These are phyloP conservation scores for Perdita meconis DNA, from an alignment of 2,888 invertebrate genomes.

Conservation along the genomic window DNA sequence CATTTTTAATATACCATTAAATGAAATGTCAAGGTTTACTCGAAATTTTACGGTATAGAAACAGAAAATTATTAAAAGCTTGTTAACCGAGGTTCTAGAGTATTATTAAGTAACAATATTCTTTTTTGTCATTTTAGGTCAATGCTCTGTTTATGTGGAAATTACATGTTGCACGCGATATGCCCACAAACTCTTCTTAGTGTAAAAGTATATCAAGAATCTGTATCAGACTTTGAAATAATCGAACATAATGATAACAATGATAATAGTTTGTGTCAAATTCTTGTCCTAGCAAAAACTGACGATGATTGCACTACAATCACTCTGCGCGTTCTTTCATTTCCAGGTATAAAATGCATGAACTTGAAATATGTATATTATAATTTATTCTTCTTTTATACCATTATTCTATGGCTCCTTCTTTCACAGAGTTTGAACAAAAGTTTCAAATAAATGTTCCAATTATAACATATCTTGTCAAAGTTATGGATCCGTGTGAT, in stretches of 20 bases:
- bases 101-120: neutral
- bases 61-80: too few species aligned
- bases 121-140: constrained; percentile 62
- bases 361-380: constrained; percentile 20
- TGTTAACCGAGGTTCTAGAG: too few species aligned
- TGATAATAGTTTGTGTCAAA: constrained; percentile 63
- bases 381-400: neutral
- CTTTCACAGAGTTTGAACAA: constrained; percentile 73
- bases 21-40: too few species aligned
- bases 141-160: constrained; percentile 74
- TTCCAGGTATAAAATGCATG: constrained; percentile 71
- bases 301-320: constrained; percentile 38
- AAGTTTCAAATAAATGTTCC: constrained; percentile 78
- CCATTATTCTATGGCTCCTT: constrained; percentile 42
- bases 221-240: constrained; percentile 74
- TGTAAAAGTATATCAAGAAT: constrained; percentile 68
- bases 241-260: constrained; percentile 69
- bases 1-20: too few species aligned
- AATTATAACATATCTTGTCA: constrained; percentile 75
- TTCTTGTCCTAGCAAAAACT: constrained; percentile 71
- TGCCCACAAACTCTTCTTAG: constrained; percentile 75
- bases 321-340: constrained; percentile 73
- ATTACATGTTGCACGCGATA: constrained; percentile 71
- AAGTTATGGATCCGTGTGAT: constrained; percentile 69
- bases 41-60: too few species aligned